Evolutionary conservation across 2,888 invertebrate genomes (phyloP).

Genomic region (Ferdinandea cuprea): DNA sequence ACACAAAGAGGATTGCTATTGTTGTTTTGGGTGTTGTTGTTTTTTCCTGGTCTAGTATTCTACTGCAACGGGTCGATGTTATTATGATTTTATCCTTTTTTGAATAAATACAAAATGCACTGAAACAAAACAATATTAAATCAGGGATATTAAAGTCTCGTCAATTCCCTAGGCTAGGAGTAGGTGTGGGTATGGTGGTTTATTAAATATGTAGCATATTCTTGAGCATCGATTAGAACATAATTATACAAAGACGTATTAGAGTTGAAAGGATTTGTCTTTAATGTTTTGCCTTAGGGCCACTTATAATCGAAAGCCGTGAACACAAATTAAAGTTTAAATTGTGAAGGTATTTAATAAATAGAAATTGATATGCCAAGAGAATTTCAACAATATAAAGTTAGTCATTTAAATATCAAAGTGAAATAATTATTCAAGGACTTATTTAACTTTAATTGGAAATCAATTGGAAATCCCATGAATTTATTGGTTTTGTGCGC

Average conservation of each 20-base stretch:
- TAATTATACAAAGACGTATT: too few relatives aligned
- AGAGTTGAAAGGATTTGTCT: not conserved
- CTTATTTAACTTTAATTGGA: too few relatives aligned
- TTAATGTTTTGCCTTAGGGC: not conserved
- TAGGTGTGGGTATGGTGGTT: not conserved
- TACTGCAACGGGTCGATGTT: slow-evolving; percentile 9
- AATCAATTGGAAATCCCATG: too few relatives aligned
- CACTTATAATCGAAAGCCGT: not conserved
- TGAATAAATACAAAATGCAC: slow-evolving; percentile 15
- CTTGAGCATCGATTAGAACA: slow-evolving; percentile 6
- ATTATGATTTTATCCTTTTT: slow-evolving; percentile 25
- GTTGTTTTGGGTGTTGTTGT: slow-evolving; percentile 13
- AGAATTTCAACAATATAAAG: too few relatives aligned
- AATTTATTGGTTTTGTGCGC: too few relatives aligned
- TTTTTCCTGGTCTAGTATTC: slow-evolving; percentile 10
- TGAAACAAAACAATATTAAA: slow-evolving; percentile 3
- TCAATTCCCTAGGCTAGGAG: too few relatives aligned
- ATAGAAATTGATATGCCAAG: too few relatives aligned
- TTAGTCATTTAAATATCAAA: too few relatives aligned
- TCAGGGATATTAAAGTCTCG: slow-evolving; percentile 30
- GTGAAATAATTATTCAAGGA: too few relatives aligned
- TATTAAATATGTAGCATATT: slow-evolving; percentile 2
- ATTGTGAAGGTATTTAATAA: not conserved
- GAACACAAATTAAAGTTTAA: not conserved
- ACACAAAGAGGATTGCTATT: slow-evolving; percentile 42